These are phyloP conservation scores for Labroides dimidiatus DNA, from an alignment of 2,797 vertebrate genomes.

Conservation along the genomic window DNA sequence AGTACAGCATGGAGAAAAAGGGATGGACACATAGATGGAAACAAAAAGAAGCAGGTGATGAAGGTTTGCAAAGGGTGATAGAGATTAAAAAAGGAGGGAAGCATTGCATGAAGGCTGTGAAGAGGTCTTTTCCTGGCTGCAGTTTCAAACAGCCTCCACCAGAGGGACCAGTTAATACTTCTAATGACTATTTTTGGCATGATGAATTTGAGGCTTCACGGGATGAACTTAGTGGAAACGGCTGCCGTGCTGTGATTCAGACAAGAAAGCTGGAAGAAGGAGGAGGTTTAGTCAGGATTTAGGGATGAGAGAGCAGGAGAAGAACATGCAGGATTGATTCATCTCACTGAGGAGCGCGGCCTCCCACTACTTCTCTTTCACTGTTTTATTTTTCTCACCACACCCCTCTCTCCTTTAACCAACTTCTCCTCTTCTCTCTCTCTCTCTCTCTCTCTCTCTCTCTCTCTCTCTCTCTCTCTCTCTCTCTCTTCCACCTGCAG, in stretches of 20 bases:
- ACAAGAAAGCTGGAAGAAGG: slow-evolving; percentile 17
- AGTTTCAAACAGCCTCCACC: slow-evolving; percentile 31
- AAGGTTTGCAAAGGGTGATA: too few species aligned
- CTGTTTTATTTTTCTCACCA: slow-evolving; percentile 39
- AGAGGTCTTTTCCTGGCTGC: background rate
- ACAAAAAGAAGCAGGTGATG: slow-evolving; percentile 8
- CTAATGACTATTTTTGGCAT: slow-evolving; percentile 1
- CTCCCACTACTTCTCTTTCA: slow-evolving; percentile 42
- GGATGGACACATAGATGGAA: slow-evolving; percentile 1
- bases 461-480: background rate
- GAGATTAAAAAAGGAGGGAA: slow-evolving; percentile 32
- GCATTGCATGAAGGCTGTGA: background rate
- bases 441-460: slow-evolving; percentile 10
- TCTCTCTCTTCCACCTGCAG: slow-evolving; percentile 6
- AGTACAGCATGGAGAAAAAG: slow-evolving; percentile 28
- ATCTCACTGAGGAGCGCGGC: slow-evolving; percentile 49
- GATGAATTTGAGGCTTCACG: slow-evolving; percentile 4
- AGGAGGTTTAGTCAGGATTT: slow-evolving; percentile 37
- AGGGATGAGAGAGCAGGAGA: slow-evolving; percentile 22
- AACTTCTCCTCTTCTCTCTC: background rate
- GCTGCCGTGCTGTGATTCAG: slow-evolving; percentile 37
- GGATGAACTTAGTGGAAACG: slow-evolving; percentile 29
- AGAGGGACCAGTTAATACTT: slow-evolving; percentile 32
- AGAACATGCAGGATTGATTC: slow-evolving; percentile 49
- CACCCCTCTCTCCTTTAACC: slow-evolving; percentile 19